Conservation (phyloP, 30 jellyfish, hydroid and myxozoan species). For the Hydractinia symbiolongicarpus region DNA sequence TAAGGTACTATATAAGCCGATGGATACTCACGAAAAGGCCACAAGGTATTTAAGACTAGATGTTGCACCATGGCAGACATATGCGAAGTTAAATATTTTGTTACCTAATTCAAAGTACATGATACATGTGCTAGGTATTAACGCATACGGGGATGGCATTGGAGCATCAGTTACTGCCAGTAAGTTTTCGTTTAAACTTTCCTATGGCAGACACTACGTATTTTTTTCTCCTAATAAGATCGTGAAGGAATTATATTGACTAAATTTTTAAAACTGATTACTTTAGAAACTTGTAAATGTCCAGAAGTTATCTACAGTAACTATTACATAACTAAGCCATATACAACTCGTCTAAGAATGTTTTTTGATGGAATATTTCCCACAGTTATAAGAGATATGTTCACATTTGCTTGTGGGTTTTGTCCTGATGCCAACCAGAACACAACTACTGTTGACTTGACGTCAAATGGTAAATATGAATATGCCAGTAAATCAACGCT, state of each 20-base stretch:
- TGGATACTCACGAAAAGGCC: not conserved
- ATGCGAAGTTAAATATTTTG: not conserved
- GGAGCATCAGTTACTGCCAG: not conserved
- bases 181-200: not conserved
- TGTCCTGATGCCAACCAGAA: constrained; percentile 15
- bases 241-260: not conserved
- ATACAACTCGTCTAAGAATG: not conserved
- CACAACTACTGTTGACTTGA: not conserved
- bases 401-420: constrained; percentile 14
- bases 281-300: constrained; percentile 74
- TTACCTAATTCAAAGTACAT: not conserved
- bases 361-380: constrained; percentile 13
- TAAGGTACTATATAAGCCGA: not conserved
- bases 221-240: too few relatives aligned
- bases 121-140: not conserved
- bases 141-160: constrained; percentile 4
- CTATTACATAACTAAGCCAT: constrained; percentile 22
- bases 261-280: not conserved
- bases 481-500: constrained; percentile 3
- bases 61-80: not conserved
- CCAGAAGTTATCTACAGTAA: constrained; percentile 61
- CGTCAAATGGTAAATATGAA: not conserved
- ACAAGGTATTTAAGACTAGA: not conserved
- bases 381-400: not conserved
- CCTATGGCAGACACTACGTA: too few relatives aligned